A percentile compares a stretch with the other conserved stretches of the same genome.
Conservation (phyloP, 1,140 invertebrate species). For the Diplogasteroides magnus region DNA sequence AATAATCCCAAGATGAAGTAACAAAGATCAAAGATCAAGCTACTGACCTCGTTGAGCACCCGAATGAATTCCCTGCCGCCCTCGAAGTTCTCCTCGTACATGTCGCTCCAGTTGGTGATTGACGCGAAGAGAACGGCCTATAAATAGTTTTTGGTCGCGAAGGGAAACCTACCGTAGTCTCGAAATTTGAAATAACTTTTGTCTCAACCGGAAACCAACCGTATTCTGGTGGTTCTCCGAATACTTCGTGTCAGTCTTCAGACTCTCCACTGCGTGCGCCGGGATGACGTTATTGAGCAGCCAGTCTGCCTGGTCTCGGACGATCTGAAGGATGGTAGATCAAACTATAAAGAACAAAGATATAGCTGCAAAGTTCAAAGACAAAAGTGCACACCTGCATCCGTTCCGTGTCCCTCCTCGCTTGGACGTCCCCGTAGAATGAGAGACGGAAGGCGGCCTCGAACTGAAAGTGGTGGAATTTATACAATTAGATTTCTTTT, state of each 20-base stretch:
- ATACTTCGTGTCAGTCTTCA: conserved; percentile 87
- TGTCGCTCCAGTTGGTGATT: conserved; percentile 92
- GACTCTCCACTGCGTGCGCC: conserved; percentile 80
- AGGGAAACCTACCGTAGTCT: neutral
- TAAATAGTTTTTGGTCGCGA: neutral
- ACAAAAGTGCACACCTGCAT: conserved; percentile 58
- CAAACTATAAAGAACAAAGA: too few relatives aligned
- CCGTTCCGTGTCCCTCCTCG: conserved; percentile 74
- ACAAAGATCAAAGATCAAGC: neutral
- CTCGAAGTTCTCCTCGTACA: conserved; percentile 67
- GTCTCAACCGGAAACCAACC: neutral
- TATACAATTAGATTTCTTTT: too few relatives aligned
- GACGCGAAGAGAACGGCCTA: conserved; percentile 83
- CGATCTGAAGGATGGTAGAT: conserved; percentile 59
- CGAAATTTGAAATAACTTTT: too few relatives aligned
- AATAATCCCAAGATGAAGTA: neutral
- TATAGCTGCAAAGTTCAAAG: conserved; percentile 31
- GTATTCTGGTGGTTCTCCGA: conserved; percentile 63
- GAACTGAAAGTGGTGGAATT: conserved; percentile 68
- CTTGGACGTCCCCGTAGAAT: conserved; percentile 84
- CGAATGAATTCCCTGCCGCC: conserved; percentile 83
- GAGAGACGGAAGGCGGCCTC: conserved; percentile 86
- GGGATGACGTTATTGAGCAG: conserved; percentile 92
- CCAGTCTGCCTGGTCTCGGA: conserved; percentile 92
- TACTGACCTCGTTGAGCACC: conserved; percentile 75